Base-by-base conservation (phyloP, 1,140 invertebrate genomes). In the Papilio dardanus region DNA sequence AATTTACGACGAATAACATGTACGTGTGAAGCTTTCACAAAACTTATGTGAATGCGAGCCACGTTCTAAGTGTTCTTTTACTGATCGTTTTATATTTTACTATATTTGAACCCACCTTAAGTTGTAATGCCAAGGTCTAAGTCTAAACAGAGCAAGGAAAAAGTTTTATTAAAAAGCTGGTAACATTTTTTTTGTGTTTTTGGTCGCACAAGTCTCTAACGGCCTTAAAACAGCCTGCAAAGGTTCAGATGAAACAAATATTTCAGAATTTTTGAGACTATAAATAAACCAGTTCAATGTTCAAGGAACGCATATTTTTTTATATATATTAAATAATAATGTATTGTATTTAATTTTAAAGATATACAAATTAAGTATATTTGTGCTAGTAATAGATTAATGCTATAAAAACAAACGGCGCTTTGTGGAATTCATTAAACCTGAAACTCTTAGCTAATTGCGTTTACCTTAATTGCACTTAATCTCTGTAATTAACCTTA, bases 381-480 rank as follows among this genome's bases (percentile, higher is more conserved):
- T 62, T 62, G 3, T 12, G 42, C 21, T 5, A 62, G 21, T 62
- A 28, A 62, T 30, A 12, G 50, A 24, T 12, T 54, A 54, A 12
- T 7, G 42, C 5, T 46, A 46, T 7, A 46, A 12, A 54, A 54
- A 54, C 21, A 24, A 54, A 54, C 12, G 21, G 50, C 21, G 50
- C 42, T 46, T 24, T 21, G 19, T 54, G 24, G 19, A 54, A 54
- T 62, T 62, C 24, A 62, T 62, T 62, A 30, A 14, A 62, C 54
- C 24, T 54, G 7, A 19, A 54, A 54, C 21, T 8, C 7, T 54
- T 62, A 62, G 2, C 54, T 62, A 62, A 62, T 62, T 62, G 54
- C 21, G 24, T 62, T 62, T 28, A 62, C 54, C 54, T 62, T 62
- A 62, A 62, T 62, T 62, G 10, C 54, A 62, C 54, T 30, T 58